Conservation (phyloP, 1,140 invertebrate species). For the Calosoma granatense region DNA sequence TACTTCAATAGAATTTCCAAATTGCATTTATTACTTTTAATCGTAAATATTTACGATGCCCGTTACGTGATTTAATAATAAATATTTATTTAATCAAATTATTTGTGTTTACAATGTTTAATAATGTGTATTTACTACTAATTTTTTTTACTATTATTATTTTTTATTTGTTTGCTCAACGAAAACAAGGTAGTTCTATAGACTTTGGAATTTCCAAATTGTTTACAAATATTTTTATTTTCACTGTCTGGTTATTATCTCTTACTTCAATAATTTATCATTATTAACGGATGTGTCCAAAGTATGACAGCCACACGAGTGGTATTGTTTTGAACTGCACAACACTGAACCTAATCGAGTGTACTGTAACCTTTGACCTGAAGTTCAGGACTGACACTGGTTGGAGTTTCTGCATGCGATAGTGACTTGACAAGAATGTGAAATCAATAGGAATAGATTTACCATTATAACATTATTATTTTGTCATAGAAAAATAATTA, state of each 20-base stretch:
- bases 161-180: too few relatives aligned
- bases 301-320: too few relatives aligned
- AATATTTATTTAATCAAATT: too few relatives aligned
- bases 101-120: too few relatives aligned
- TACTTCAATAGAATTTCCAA: constrained; percentile 22
- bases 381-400: not conserved
- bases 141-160: too few relatives aligned
- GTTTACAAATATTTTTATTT: not conserved
- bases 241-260: too few relatives aligned
- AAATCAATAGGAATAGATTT: not conserved
- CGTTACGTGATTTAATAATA: not conserved
- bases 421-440: not conserved
- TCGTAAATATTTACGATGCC: not conserved
- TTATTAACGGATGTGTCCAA: too few relatives aligned
- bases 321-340: too few relatives aligned
- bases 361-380: not conserved
- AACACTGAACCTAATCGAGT: not conserved
- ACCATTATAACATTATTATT: not conserved
- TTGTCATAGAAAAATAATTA: too few relatives aligned
- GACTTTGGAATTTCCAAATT: not conserved
- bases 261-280: too few relatives aligned
- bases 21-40: not conserved
- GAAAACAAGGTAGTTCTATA: too few relatives aligned
- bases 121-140: too few relatives aligned
- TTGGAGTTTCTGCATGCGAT: not conserved